Evolutionary conservation across 1,140 invertebrate genomes (phyloP), one percentile per base, ranked within the genome.

Genomic region (Apis laboriosa): DNA sequence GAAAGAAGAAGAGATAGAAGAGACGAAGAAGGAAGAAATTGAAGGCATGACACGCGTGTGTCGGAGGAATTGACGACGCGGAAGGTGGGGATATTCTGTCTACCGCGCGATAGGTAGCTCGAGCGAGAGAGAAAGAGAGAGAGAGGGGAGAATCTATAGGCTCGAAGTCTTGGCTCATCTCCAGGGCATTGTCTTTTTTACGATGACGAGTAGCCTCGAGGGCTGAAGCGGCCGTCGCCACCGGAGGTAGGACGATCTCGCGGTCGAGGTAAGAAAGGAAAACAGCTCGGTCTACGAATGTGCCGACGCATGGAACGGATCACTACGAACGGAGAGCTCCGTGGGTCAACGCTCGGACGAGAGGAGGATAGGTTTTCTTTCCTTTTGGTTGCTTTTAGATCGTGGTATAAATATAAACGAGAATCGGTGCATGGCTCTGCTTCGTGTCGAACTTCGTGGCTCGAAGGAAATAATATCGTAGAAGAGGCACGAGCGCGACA

Each of bases 101-200:
- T 58, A n/a, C 15, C 13, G 28, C 70, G 43, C 67, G 66, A 72
- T 49, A 76, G 80, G 67, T 82, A 53, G 72, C 28, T 63, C 51
- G 51, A 73, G 68, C 70, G 55, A 60, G 56, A 77, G 19, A 49
- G 43, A 21, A 72, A 34, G 34, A 43, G 34, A 43, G 5, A 43
- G 34, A 43, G 34, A 43, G 34, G 0, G 34, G 34, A 43, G 34
- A 43, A 71, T 58, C 55, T 70, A 72, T 60, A 56, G 72, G 58
- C 61, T 28, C 56, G 43, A 43, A 43, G 34, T 51, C 72, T 88
- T 88, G 87, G 86, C 86, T 56, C 71, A 66, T 88, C 87, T 87
- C 87, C 87, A 88, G 84, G 73, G 79, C 81, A 89, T 89, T 89
- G 87, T 89, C 81, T 88, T 83, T 43, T 76, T 79, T 77, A 77